Percentiles rank a stretch among this genome's conserved stretches.
Evolutionary conservation across 2,888 invertebrate genomes (phyloP).

Genomic region (Harpagoxenus sublaevis): DNA sequence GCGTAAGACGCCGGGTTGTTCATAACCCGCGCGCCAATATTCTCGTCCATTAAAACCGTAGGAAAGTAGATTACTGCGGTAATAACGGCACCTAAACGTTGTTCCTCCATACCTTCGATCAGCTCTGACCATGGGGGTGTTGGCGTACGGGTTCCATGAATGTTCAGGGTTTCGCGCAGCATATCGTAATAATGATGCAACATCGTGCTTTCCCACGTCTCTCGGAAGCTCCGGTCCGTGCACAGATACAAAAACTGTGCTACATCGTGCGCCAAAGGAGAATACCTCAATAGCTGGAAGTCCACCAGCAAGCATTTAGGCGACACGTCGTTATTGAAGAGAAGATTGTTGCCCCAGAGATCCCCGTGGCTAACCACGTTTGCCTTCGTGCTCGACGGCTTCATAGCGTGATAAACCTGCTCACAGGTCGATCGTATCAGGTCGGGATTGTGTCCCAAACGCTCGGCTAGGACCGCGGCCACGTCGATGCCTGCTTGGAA

Average conservation of each 20-base stretch:
- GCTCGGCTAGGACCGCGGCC: slow-evolving; percentile 75
- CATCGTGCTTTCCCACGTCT: slow-evolving; percentile 87
- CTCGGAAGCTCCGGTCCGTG: slow-evolving; percentile 86
- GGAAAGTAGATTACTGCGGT: slow-evolving; percentile 80
- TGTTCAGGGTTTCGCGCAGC: slow-evolving; percentile 68
- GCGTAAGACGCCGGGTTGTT: slow-evolving; percentile 64
- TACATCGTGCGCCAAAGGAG: slow-evolving; percentile 90
- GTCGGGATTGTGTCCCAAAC: slow-evolving; percentile 69
- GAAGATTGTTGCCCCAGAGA: slow-evolving; percentile 89
- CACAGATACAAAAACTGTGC: slow-evolving; percentile 88
- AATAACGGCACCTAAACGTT: slow-evolving; percentile 78
- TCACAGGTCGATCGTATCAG: slow-evolving; percentile 69
- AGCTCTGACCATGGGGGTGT: slow-evolving; percentile 79
- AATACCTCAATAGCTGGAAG: slow-evolving; percentile 90
- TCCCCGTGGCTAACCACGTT: slow-evolving; percentile 89
- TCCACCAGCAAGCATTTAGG: slow-evolving; percentile 90
- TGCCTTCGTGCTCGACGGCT: slow-evolving; percentile 80
- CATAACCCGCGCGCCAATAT: slow-evolving; percentile 71
- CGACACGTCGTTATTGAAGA: slow-evolving; percentile 87
- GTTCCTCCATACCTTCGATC: slow-evolving; percentile 78
- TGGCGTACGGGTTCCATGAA: slow-evolving; percentile 15
- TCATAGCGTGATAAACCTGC: slow-evolving; percentile 68
- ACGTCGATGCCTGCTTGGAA: slow-evolving; percentile 73
- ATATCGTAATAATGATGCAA: slow-evolving; percentile 88
- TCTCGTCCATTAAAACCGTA: slow-evolving; percentile 79